A percentile compares a stretch with the other conserved stretches of the same genome.
Evolutionary conservation across 2,113 vertebrate species (phyloP).

Genomic region (Myanophis thanlyinensis): DNA sequence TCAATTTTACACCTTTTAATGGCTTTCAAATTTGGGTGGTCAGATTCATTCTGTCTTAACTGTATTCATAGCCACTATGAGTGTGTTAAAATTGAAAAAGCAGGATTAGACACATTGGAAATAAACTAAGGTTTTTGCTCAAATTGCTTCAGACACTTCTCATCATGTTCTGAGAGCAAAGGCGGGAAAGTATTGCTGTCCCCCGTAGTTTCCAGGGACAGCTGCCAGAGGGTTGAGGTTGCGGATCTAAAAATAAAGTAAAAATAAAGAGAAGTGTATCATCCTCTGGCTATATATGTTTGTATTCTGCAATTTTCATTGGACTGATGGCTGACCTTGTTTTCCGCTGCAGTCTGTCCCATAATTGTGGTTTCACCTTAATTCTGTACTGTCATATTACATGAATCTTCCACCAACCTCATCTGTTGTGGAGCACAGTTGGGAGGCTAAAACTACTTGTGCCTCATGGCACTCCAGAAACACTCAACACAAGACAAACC

Average conservation of each 20-base stretch:
- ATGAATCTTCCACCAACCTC: conserved; percentile 39
- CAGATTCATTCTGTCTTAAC: background rate
- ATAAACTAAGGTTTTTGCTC: background rate
- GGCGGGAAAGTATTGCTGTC: conserved; percentile 6
- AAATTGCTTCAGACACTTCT: background rate
- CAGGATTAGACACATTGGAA: background rate
- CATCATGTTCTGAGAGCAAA: background rate
- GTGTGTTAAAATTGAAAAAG: background rate
- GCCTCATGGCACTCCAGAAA: conserved; percentile 52
- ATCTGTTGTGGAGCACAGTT: conserved; percentile 56
- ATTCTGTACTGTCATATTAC: conserved; percentile 49
- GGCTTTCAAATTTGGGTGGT: background rate
- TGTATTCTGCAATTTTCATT: conserved; percentile 55
- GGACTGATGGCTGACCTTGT: conserved; percentile 45
- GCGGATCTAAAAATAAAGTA: background rate
- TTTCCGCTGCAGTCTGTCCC: conserved; percentile 54
- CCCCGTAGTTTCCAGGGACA: conserved; percentile 26
- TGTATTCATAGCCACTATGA: background rate
- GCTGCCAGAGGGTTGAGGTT: background rate
- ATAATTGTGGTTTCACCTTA: conserved; percentile 48
- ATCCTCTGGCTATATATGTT: conserved; percentile 58
- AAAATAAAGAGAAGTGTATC: conserved; percentile 19
- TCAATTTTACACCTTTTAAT: background rate
- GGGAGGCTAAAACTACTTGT: conserved; percentile 58
- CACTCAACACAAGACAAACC: conserved; percentile 60